Evolutionary conservation across 2,113 vertebrate species (phyloP), one percentile per base, ranked within the genome.

Genomic region (Isurus oxyrinchus): DNA sequence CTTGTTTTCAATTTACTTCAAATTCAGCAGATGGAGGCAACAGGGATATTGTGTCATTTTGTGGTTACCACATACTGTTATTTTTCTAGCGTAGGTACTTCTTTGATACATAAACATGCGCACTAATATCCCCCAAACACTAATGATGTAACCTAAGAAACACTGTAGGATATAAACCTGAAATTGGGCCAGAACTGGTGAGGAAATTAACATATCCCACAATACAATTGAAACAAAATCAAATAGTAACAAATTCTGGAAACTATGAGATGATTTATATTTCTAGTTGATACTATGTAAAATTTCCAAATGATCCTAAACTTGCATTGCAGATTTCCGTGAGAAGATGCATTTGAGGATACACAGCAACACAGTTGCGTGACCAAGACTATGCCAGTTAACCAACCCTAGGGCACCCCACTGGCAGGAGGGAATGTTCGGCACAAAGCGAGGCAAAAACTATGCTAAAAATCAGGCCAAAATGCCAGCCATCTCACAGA

Each of bases 31-130:
- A 63, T 94, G 90, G 90, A 94, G 16, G n/a, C n/a, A 61, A 40
- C 59, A 40, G 44, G 59, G 59, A 94, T 66, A 94, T 94, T 94
- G 90, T n/a, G n/a, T 63, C 90, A 94, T 63, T 94, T 63, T 94
- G 90, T 94, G 90, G 90, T 94, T 94, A 94, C 90, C 90, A 94
- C 90, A 63, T 19, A 44, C 57, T 35, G 59, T 66, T 94, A 63
- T 63, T 94, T 94, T 94, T 40, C 59, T 63, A 14, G 59, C 40
- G 61, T 66, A 63, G 90, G 90, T 94, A 63, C 90, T 66, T 63
- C 59, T 31, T 66, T 63, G 8, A n/a, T 10, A 94, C 90, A 66
- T 94, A 63, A 66, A 63, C 40, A 63, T n/a, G 90, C 90, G 40
- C 59, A 35, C 59, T 63, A 63, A 40, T 40, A 94, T 94, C 90